Conservation (phyloP, 2,888 invertebrate genomes). For the Cataglyphis altisquamis region DNA sequence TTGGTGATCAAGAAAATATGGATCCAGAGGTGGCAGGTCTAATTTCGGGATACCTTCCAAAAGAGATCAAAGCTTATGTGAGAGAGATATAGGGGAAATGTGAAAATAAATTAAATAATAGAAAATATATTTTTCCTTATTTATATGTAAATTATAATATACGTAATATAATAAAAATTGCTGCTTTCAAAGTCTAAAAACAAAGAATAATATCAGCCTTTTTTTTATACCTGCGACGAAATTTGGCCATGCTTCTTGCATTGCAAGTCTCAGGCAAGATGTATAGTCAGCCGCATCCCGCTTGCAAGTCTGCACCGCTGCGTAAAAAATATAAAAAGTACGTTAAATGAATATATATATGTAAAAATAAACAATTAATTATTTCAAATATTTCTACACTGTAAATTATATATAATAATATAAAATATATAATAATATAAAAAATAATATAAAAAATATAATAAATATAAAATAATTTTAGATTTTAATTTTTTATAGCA, state of each 20-base stretch:
- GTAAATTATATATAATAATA: neutral
- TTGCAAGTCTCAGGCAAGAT: slow-evolving; percentile 83
- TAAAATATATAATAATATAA: too few relatives aligned
- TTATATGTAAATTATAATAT: neutral
- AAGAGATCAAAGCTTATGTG: neutral
- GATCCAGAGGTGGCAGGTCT: slow-evolving; percentile 87
- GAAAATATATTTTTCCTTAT: neutral
- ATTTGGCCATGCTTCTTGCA: slow-evolving; percentile 83
- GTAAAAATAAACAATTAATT: neutral
- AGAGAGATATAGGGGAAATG: too few relatives aligned
- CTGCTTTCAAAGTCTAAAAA: neutral
- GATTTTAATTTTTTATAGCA: neutral
- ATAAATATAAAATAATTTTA: neutral
- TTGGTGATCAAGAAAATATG: slow-evolving; percentile 86
- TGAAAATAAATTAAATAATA: slow-evolving; percentile 1
- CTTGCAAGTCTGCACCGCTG: slow-evolving; percentile 80
- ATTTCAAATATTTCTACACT: neutral
- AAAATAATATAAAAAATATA: too few relatives aligned
- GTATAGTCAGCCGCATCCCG: slow-evolving; percentile 79
- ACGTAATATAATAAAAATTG: neutral
- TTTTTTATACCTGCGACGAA: slow-evolving; percentile 78
- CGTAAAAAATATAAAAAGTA: neutral
- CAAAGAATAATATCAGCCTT: neutral
- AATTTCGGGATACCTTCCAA: slow-evolving; percentile 87
- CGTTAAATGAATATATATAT: neutral